These are phyloP conservation scores for Microcebus murinus DNA, from an alignment of 2,113 vertebrate species.

Conservation along the genomic window DNA sequence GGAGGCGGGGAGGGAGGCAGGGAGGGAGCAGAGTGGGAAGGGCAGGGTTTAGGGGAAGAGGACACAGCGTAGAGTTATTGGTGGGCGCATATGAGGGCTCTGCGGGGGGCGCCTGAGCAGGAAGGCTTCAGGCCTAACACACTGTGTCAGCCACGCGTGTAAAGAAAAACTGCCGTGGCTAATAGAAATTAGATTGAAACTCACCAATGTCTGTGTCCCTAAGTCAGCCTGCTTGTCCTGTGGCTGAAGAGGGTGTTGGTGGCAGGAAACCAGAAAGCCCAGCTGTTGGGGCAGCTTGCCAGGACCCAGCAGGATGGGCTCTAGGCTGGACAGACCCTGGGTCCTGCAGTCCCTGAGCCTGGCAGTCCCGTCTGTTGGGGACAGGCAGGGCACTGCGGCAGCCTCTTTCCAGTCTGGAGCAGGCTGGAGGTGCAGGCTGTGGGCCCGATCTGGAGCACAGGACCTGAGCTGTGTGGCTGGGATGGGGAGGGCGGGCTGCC, in stretches of 20 bases:
- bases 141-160: neutral
- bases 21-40: neutral
- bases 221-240: neutral
- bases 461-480: neutral
- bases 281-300: neutral
- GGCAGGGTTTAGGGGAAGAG: neutral
- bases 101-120: neutral
- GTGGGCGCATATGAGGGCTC: neutral
- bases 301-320: neutral
- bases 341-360: neutral
- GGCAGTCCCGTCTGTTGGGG: neutral
- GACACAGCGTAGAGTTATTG: neutral
- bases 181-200: neutral
- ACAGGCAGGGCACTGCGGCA: fast-evolving
- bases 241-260: neutral
- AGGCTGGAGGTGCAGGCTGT: neutral
- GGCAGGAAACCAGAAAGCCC: neutral
- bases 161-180: neutral
- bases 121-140: neutral
- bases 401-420: neutral
- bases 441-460: neutral
- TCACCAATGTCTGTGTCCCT: neutral
- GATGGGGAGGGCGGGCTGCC: neutral
- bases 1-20: neutral
- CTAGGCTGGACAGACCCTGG: neutral